Base-by-base conservation (phyloP, 2,888 invertebrate species). In the Imbricaverruca yamaguchii region DNA sequence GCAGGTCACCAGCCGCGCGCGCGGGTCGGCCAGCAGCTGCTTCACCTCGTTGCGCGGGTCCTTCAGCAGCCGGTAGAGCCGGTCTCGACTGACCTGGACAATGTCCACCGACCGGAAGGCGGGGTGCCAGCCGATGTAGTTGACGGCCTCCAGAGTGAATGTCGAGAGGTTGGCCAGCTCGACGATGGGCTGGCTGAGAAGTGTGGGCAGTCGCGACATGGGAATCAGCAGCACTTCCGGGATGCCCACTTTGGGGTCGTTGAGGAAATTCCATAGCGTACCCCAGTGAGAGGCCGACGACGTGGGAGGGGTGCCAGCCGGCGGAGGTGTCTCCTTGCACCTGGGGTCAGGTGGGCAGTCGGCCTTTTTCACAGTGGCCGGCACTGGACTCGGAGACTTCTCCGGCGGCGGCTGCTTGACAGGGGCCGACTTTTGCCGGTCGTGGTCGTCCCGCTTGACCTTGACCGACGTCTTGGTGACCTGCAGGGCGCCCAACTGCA, bases 191-290 rank as follows among this genome's bases (percentile, higher is more conserved):
- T 74, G 74, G 53, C 74, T 74, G 18, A 74, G 55, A 9, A 74
- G 55, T 55, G 55, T 9, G 21, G 15, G 53, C 74, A 74, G 74
- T 4, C 74, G 74, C 53, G 74, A 55, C 74, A 74, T 18, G 10
- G 74, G 74, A 18, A 74, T 74, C 53, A 74, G 55, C 55, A 74
- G 55, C 74, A 55, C 10, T 21, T 74, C 74, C 53, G 74, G 74
- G 74, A 74, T 74, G 53, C 74, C 74, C 53, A 74, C 55, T 21
- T 74, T 74, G 9, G 74, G 74, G 74, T 74, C 74, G 74, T 74
- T 74, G 21, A 74, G 55, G 55, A 74, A 74, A 23, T 53, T 74
- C 74, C 74, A 74, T 0, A 74, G 74, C 9, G 74, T 74, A 21
- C 74, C 53, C 10, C 53, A 74, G 55, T 53, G 18, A 2, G 74